Conservation (phyloP, 2,888 invertebrate species). For the Diplolepis rosae region DNA sequence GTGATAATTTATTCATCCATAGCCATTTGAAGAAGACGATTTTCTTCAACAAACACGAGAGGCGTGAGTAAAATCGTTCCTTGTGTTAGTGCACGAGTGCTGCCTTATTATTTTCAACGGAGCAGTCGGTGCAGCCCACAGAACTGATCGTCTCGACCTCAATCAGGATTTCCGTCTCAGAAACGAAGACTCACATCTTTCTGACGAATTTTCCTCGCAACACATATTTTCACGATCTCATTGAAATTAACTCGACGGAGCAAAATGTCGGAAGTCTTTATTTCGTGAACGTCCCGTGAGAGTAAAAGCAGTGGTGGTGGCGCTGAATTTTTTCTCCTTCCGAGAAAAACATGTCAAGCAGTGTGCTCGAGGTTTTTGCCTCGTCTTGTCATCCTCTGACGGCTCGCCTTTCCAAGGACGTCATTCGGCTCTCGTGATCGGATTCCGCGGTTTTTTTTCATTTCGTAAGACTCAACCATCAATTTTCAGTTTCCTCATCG, state of each 20-base stretch:
- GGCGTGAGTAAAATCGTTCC: conserved; percentile 26
- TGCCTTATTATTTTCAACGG: conserved; percentile 31
- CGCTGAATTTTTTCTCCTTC: conserved; percentile 7
- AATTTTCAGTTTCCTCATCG: conserved; percentile 8
- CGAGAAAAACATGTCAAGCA: conserved; percentile 6
- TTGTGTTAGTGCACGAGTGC: conserved; percentile 12
- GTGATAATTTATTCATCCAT: conserved; percentile 14
- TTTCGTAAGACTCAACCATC: conserved; percentile 7
- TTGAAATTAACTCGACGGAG: no score
- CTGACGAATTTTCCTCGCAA: no score
- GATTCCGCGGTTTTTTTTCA: neutral
- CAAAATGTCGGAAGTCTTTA: conserved; percentile 27
- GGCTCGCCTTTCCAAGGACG: no score
- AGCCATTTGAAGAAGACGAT: neutral
- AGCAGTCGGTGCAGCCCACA: conserved; percentile 14
- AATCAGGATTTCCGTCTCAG: neutral
- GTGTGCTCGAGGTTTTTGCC: neutral
- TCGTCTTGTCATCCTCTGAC: neutral
- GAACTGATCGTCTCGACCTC: conserved; percentile 25
- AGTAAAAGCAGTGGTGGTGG: neutral
- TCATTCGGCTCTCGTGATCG: no score
- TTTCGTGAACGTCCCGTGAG: neutral
- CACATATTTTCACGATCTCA: no score
- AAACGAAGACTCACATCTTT: neutral
- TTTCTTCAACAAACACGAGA: conserved; percentile 27